These are phyloP conservation scores for Molossus alvarezi DNA, from an alignment of 2,797 vertebrate species.

Conservation along the genomic window DNA sequence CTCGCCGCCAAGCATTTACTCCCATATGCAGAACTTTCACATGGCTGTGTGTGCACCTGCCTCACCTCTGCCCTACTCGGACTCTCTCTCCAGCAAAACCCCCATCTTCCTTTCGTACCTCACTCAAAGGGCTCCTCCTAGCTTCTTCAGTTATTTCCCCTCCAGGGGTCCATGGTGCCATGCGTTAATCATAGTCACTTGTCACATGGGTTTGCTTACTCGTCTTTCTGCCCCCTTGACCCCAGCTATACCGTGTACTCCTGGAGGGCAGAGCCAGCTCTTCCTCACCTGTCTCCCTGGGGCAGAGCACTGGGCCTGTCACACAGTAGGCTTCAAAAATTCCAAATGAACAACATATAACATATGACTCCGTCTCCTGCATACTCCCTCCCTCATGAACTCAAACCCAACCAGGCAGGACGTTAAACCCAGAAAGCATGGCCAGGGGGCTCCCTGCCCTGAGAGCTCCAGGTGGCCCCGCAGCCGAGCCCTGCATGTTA, in stretches of 20 bases:
- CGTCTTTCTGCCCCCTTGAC: too few relatives aligned
- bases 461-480: neutral
- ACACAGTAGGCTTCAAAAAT: neutral
- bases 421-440: neutral
- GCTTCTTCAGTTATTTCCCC: neutral
- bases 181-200: neutral
- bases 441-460: too few relatives aligned
- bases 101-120: neutral
- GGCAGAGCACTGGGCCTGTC: neutral
- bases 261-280: neutral
- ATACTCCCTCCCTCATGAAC: neutral
- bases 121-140: neutral
- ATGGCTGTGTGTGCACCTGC: neutral
- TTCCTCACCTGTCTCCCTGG: neutral
- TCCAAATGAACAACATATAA: neutral
- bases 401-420: neutral
- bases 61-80: neutral
- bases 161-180: neutral
- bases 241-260: neutral
- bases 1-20: neutral
- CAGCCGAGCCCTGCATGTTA: neutral
- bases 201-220: neutral
- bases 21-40: neutral
- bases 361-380: neutral
- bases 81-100: conserved; percentile 27